Evolutionary conservation across 2,888 invertebrate genomes (phyloP), one percentile per base, ranked within the genome.

Genomic region (Dasypolia templi): DNA sequence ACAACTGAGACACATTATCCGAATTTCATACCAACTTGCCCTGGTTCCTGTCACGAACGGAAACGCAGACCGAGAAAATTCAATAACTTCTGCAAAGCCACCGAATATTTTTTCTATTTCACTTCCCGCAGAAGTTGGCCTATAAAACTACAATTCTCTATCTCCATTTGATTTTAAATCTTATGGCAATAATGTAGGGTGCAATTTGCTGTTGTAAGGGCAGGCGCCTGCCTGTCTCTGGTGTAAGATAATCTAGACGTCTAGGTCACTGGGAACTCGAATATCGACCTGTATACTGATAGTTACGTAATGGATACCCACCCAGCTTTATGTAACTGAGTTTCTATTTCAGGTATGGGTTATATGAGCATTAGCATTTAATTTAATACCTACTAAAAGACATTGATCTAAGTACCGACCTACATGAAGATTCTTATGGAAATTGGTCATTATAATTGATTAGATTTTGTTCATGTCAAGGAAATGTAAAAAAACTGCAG

Each of bases 231-330:
- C 72, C 77, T 63, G 91, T 90, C 91, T 91, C 83, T 81, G 74
- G 44, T 77, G 81, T 83, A 83, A 82, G 82, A 85, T 71, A 86
- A 88, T 87, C 85, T 83, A 86, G 87, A 83, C 86, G 91, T 90
- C 89, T 90, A 88, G 92, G 92, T 90, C 92, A 89, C 80, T 83
- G 85, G 86, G 89, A 88, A 79, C 81, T 83, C 73, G 76, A 71
- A 82, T 90, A 92, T 91, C 85, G 92, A 91, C 81, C 89, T 86
- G 87, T 85, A 81, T 82, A 75, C 82, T 77, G 73, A 72, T 78
- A 72, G 64, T 86, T 86, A 77, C 63, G 79, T 86, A 87, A 90
- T 79, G 62, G 39, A 80, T 64, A 82, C 66, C 61, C 44, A 82
- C 66, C 61, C 44, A 17, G 53, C 11, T 49, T 86, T 84, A 84